Evolutionary conservation across 2,888 invertebrate species (phyloP), one percentile per base, ranked within the genome.

Genomic region (Drosophila maculinotata): DNA sequence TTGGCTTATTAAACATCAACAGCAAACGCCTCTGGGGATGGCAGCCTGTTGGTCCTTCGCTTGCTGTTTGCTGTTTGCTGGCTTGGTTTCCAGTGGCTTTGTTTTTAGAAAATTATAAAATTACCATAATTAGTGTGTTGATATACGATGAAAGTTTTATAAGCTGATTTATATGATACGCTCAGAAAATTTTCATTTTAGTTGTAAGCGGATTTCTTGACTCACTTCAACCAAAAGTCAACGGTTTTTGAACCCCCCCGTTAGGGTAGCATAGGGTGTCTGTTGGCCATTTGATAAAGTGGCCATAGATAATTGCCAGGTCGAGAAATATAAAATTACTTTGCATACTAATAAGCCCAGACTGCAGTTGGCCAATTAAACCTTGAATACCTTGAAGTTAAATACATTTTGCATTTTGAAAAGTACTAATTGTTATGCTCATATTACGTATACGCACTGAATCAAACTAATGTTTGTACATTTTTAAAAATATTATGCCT

Each of bases 121-220:
- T 79, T 79, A 79, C 79, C 82, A 79, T 79, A 79, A 79, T 79
- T 79, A 79, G 79, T 69, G 66, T 81, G 79, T 81, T 79, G 79
- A 79, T 79, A 79, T 82, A 79, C 79, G 82, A 67, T 79, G 82
- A 81, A 79, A 79, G 71, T 79, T 79, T 78, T 80, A 57, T 80
- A 78, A 78, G 78, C 78, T 78, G 74, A 80, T 78, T 78, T 78
- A 78, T 78, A 78, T 67, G 77, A 78, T 80, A 80, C 41, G 66
- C 66, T 60, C 26, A 38, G 7, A 35, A 44, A 48, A 39, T 58
- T 23, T 58, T 66, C 47, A 53, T 59, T 68, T 41, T 42, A 39
- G 67, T 59, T 68, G 67, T 68, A 68, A 68, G 58, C 68, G 68
- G 67, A 68, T 67, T 67, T 67, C 67, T 68, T 59, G 9, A 49